Evolutionary conservation across 2,888 invertebrate genomes (phyloP), one percentile per base, ranked within the genome.

Genomic region (Pandemis heparana): DNA sequence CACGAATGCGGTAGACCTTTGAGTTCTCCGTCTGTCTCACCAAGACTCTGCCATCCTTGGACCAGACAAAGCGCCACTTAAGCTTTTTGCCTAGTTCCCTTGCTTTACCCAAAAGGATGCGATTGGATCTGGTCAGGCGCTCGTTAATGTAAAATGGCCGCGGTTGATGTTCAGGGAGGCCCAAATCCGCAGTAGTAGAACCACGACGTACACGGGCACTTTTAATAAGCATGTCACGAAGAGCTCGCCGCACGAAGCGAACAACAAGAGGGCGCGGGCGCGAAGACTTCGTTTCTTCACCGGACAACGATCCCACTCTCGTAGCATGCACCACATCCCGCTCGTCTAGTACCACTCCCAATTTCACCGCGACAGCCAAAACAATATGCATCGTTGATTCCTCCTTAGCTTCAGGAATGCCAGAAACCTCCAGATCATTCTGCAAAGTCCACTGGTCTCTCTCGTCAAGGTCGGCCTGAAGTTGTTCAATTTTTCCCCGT

Each of bases 111-210:
- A 23, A 10, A 5, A 23, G 56, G 10, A 32, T 56, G 56, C 56
- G 56, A 56, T 56, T 56, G 9, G 53, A 9, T 18, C 9, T 56
- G 8, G 53, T 56, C 5, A 56, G 18, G n/a, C 53, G 53, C 53
- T 56, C 53, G 8, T 56, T 56, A 9, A 56, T 10, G 53, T 56
- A 56, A 32, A 56, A 56, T 6, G 23, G 10, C 4, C 23, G 23
- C 56, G 56, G 56, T 5, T 12, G 10, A 12, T 56, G 56, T 10
- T 18, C 23, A 16, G 56, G 56, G 10, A 56, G 18, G 56, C 56
- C 56, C 56, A 56, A 23, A 56, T 56, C 56, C 10, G 56, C 56
- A 56, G 56, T 56, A 56, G 18, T 32, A 23, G 23, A 56, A 5
- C 56, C 56, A 23, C 56, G 56, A 10, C 56, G 56, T 7, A 56